Base-by-base conservation (phyloP, 2,797 vertebrate species). In the Poecile montanus region DNA sequence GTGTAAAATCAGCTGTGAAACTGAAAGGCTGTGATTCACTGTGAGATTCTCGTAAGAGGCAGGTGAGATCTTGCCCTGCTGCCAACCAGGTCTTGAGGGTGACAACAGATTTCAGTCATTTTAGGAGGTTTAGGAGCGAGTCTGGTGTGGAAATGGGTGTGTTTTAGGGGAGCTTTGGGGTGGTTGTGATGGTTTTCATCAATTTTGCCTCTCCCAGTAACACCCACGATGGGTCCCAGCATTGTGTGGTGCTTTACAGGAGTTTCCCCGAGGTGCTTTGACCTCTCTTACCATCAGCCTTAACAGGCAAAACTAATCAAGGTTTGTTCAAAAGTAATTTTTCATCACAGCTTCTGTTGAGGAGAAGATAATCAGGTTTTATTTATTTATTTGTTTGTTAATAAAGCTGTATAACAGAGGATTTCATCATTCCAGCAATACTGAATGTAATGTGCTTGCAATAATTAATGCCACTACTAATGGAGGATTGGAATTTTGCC, bases 401-500 rank as follows among this genome's bases (percentile, higher is more conserved):
- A 92, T 80, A 89, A 88, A 91, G 45, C 54, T 70, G 44, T 48
- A 13, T 67, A 83, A 83, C 76, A 95, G 87, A 93, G 44, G 71
- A 60, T 79, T 93, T 73, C 53, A 78, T 87, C 73, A 7, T 84
- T 70, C 29, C 50, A 58, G 44, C 4, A 1, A 56, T 70, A 58
- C 73, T 38, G 90, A 77, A 68, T 86, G 67, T 77, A 91, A 94
- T 81, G 82, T 45, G 66, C 73, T 85, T 51, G 70, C 72, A 91
- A 82, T 94, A 93, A 96, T 96, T 96, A 96, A 95, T 72, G 84
- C 57, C 54, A 47, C 84, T 72, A 29, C 86, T 96, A 96, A 95
- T 84, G 88, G 80, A 11, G 18, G 86, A 92, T 87, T 97, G 94
- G 93, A 96, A 88, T 94, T 94, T 89, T 93, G 92, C 92, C 80